Conservation (phyloP, 2,888 invertebrate species). For the Leucozona laternaria region DNA sequence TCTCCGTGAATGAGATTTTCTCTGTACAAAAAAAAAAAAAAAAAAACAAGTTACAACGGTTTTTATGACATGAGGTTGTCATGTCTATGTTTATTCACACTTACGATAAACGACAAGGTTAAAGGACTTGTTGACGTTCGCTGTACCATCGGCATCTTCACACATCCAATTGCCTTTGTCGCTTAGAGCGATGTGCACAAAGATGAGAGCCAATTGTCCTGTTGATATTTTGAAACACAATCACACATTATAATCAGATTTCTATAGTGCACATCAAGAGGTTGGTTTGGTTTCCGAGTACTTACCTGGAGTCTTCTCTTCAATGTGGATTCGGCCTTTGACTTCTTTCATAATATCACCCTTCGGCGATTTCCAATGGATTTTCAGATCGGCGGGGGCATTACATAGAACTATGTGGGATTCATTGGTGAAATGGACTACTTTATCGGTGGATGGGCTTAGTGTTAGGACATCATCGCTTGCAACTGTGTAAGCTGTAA, state of each 20-base stretch:
- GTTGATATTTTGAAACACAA: constrained; percentile 41
- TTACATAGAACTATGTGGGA: constrained; percentile 84
- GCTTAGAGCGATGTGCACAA: constrained; percentile 83
- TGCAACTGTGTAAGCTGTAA: constrained; percentile 79
- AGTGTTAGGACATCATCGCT: constrained; percentile 80
- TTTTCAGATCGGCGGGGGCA: constrained; percentile 79
- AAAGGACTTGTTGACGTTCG: constrained; percentile 79
- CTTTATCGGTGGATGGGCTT: constrained; percentile 81
- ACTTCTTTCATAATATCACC: constrained; percentile 82
- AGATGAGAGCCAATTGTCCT: constrained; percentile 84
- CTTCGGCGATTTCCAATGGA: constrained; percentile 83
- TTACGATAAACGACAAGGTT: constrained; percentile 84
- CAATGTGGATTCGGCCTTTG: constrained; percentile 84
- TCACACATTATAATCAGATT: neutral
- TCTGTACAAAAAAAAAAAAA: constrained; percentile 80
- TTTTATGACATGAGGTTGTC: constrained; percentile 1
- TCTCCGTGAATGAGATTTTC: constrained; percentile 85
- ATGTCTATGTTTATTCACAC: constrained; percentile 71
- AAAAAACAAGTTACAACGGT: too few relatives aligned
- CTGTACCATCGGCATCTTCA: constrained; percentile 79
- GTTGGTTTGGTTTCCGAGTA: neutral
- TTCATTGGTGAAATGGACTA: constrained; percentile 84
- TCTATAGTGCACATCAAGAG: neutral
- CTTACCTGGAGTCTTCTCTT: constrained; percentile 81
- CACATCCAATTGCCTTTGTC: constrained; percentile 85